These are phyloP conservation scores for Nomada lathburiana DNA, from an alignment of 2,888 invertebrate genomes.

Conservation along the genomic window DNA sequence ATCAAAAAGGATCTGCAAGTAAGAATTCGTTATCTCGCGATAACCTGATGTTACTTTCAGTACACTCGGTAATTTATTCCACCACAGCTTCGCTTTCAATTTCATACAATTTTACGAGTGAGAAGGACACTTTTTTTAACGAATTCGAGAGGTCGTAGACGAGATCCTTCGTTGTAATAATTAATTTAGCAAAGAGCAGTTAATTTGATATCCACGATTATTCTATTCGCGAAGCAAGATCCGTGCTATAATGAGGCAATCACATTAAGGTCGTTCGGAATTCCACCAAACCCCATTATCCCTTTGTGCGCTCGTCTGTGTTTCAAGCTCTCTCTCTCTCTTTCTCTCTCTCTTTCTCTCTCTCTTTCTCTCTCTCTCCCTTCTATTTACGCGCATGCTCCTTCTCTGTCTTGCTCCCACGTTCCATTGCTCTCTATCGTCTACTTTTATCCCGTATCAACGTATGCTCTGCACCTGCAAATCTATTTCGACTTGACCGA, in stretches of 20 bases:
- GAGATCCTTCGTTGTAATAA: slow-evolving; percentile 29
- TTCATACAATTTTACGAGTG: no score
- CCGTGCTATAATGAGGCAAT: slow-evolving; percentile 59
- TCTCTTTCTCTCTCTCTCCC: neutral
- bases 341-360: neutral
- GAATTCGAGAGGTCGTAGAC: neutral
- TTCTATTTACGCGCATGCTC: neutral
- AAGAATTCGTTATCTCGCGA: no score
- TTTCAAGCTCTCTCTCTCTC: neutral
- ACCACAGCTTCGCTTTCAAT: no score
- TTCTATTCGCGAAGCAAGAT: slow-evolving; percentile 47
- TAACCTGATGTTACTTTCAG: no score
- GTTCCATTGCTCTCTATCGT: neutral
- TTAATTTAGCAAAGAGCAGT: slow-evolving; percentile 57
- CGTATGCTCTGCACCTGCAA: slow-evolving; percentile 12
- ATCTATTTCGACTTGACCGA: slow-evolving; percentile 39
- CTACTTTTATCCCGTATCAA: no score
- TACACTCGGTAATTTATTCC: no score
- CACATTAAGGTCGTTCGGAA: slow-evolving; percentile 44
- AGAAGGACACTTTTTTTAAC: neutral
- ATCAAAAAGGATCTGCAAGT: no score
- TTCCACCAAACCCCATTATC: slow-evolving; percentile 36
- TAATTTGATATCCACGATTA: slow-evolving; percentile 52
- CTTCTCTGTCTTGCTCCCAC: neutral
- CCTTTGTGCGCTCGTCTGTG: slow-evolving; percentile 32